These are phyloP conservation scores for Squalus acanthias DNA, from an alignment of 2,797 vertebrate species.

Conservation along the genomic window DNA sequence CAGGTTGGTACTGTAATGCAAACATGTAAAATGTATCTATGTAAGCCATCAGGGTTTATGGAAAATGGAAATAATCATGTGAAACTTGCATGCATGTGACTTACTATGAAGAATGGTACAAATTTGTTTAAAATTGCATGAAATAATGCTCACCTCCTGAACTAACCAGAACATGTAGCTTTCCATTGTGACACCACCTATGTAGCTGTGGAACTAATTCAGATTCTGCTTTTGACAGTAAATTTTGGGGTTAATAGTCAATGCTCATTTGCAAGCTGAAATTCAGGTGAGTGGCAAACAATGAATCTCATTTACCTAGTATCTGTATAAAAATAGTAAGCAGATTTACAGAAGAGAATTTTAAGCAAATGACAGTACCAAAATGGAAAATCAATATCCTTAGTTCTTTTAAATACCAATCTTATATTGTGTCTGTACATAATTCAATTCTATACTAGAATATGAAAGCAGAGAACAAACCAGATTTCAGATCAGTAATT, in stretches of 20 bases:
- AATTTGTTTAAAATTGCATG: neutral
- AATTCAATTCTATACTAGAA: constrained; percentile 18
- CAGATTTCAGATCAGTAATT: constrained; percentile 28
- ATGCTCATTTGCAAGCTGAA: neutral
- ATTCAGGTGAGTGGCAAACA: neutral
- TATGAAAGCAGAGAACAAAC: constrained; percentile 33
- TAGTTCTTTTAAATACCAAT: constrained; percentile 6
- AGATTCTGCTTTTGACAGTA: neutral
- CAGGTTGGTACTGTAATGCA: neutral
- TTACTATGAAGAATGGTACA: neutral
- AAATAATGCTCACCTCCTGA: neutral
- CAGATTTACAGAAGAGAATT: neutral
- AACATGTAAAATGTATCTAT: neutral
- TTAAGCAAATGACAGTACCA: neutral
- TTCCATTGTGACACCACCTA: neutral
- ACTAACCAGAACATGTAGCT: neutral
- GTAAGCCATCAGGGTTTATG: neutral
- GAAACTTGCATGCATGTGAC: neutral
- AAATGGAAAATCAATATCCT: neutral
- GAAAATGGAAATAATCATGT: neutral
- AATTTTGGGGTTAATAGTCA: neutral
- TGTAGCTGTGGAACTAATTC: neutral
- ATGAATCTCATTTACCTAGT: neutral
- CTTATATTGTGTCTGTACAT: constrained; percentile 5
- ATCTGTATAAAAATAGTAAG: constrained; percentile 13